Evolutionary conservation across 1,140 invertebrate species (phyloP).

Genomic region (Aleiodes sp.): DNA sequence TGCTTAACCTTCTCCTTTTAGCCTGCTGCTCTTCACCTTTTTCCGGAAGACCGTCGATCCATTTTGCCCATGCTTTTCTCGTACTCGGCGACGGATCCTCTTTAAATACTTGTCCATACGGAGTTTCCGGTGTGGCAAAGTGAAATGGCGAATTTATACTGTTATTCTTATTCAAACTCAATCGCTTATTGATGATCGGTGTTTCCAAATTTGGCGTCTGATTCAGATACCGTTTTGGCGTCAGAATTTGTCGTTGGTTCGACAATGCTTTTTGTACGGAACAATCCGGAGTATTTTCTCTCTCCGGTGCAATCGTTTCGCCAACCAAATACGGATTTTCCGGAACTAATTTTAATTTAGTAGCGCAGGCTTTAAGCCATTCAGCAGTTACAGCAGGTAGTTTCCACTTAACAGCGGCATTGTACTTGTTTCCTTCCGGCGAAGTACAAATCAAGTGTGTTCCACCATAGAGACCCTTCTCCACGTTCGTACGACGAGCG

Average conservation of each 20-base stretch:
- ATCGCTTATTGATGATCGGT: slow-evolving; percentile 55
- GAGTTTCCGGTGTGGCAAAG: slow-evolving; percentile 68
- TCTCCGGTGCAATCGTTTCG: slow-evolving; percentile 57
- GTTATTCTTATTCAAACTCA: slow-evolving; percentile 44
- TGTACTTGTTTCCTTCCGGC: slow-evolving; percentile 82
- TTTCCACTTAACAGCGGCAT: slow-evolving; percentile 85
- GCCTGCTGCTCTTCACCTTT: slow-evolving; percentile 48
- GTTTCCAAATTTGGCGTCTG: slow-evolving; percentile 42
- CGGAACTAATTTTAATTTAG: slow-evolving; percentile 63
- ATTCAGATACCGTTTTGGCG: slow-evolving; percentile 43
- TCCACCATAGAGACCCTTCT: slow-evolving; percentile 56
- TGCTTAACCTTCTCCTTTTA: slow-evolving; percentile 59
- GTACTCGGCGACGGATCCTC: slow-evolving; percentile 66
- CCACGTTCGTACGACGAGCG: slow-evolving; percentile 66
- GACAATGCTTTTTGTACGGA: neutral
- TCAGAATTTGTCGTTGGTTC: slow-evolving; percentile 37
- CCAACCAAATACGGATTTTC: slow-evolving; percentile 73
- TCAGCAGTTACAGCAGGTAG: slow-evolving; percentile 77
- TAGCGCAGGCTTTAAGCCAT: slow-evolving; percentile 81
- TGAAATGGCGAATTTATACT: slow-evolving; percentile 55
- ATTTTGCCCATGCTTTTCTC: slow-evolving; percentile 65
- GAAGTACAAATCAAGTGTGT: slow-evolving; percentile 83
- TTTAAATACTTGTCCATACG: slow-evolving; percentile 65
- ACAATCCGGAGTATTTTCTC: neutral
- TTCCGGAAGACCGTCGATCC: slow-evolving; percentile 64